These are phyloP conservation scores for Alfaro cultratus DNA, from an alignment of 2,797 vertebrate species.

Conservation along the genomic window DNA sequence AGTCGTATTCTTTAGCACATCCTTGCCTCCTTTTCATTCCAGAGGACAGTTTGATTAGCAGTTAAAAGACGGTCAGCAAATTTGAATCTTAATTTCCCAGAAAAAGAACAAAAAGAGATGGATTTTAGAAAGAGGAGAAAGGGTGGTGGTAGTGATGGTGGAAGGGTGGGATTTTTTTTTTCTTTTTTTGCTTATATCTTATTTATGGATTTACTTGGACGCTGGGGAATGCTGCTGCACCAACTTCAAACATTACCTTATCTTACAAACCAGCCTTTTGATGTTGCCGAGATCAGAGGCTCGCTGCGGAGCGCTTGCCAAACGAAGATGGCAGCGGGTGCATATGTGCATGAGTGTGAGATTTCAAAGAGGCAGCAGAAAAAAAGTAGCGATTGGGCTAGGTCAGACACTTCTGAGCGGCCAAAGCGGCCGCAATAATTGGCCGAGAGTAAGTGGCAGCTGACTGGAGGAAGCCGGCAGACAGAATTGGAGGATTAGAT, in stretches of 20 bases:
- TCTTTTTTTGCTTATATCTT: slow-evolving; percentile 88
- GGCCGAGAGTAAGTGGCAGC: slow-evolving; percentile 88
- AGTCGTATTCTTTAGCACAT: slow-evolving; percentile 41
- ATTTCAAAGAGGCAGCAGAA: slow-evolving; percentile 90
- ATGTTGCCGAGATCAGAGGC: slow-evolving; percentile 93
- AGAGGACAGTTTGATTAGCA: slow-evolving; percentile 74
- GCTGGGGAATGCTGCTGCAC: slow-evolving; percentile 89
- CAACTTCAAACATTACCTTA: slow-evolving; percentile 98
- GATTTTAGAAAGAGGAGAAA: slow-evolving; percentile 53
- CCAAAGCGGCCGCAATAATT: slow-evolving; percentile 90
- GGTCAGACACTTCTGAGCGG: slow-evolving; percentile 86
- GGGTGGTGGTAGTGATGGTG: slow-evolving; percentile 21
- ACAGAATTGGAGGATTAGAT: slow-evolving; percentile 63
- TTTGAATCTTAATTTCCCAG: slow-evolving; percentile 81
- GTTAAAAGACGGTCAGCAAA: slow-evolving; percentile 81
- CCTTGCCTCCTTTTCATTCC: slow-evolving; percentile 60
- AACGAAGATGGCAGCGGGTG: slow-evolving; percentile 81
- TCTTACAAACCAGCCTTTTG: slow-evolving; percentile 98
- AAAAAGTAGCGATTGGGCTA: slow-evolving; percentile 87
- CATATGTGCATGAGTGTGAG: slow-evolving; percentile 86
- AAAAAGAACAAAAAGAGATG: slow-evolving; percentile 76
- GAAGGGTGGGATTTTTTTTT: slow-evolving; percentile 49
- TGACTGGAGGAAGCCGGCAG: slow-evolving; percentile 79
- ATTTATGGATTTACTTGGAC: slow-evolving; percentile 95
- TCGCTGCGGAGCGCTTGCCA: slow-evolving; percentile 89